Base-by-base conservation (phyloP, 2,797 vertebrate genomes). In the Gymnothorax reevesii region DNA sequence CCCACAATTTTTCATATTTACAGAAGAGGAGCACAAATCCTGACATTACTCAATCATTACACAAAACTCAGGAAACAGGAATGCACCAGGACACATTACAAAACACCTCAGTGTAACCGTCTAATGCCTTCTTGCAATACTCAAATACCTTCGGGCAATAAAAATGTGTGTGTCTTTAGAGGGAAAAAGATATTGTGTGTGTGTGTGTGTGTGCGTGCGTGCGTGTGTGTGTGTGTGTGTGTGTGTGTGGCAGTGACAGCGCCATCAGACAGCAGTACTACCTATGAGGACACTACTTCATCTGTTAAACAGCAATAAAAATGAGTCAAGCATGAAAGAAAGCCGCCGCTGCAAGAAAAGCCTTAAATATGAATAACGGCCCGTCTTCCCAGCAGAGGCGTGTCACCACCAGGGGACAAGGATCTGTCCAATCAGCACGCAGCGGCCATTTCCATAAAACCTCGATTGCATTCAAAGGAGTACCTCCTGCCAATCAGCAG, bases 301-400 rank as follows among this genome's bases (percentile, higher is more conserved):
- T 87, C 85, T 85, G 64, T 71, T 85, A 27, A 85, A 85, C 64
- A 82, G 84, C 83, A 79, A 80, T 73, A 85, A 9, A 62, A 86
- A 82, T 54, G 73, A 57, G n/a, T 62, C 57, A 80, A 52, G 79
- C 75, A 82, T 71, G 55, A 83, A 85, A 83, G 49, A 17, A 13
- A 69, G 71, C 87, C 73, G 25, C 69, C 69, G 27, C 69, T 57
- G 71, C 77, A 13, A 87, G 64, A 62, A 80, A 64, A 52, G 64
- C 52, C 64, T 64, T 79, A 42, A 15, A 33, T 22, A 83, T 85
- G 83, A 83, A 60, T 59, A 83, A 87, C 57, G 82, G 60, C 84
- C 42, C 60, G 15, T 25, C 59, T 22, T 62, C 49, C 77, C 49
- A 57, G 25, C 33, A 52, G 83, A 62, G 49, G 75, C 73, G 17